These are phyloP conservation scores for Meliscaeva auricollis DNA, from an alignment of 2,888 invertebrate species.

Conservation along the genomic window DNA sequence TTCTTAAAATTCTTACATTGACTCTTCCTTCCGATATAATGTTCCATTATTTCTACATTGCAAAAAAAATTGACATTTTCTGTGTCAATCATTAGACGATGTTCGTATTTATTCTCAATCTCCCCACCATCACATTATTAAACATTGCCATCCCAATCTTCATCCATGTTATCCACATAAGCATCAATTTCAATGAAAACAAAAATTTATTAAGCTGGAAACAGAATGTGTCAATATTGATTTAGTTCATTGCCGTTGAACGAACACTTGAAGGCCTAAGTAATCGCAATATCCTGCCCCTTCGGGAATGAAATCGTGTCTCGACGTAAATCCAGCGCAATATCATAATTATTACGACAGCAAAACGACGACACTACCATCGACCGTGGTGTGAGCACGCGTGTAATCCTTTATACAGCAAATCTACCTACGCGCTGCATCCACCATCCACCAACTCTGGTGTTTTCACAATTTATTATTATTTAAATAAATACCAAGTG, in stretches of 20 bases:
- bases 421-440: conserved; percentile 37
- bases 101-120: no score
- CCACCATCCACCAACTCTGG: conserved; percentile 25
- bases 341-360: conserved; percentile 63
- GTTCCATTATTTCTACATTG: no score
- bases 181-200: conserved; percentile 67
- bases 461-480: conserved; percentile 66
- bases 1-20: no score
- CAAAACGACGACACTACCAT: neutral
- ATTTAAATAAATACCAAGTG: conserved; percentile 75
- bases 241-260: conserved; percentile 63
- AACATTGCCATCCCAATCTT: no score
- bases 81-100: no score
- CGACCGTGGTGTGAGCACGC: conserved; percentile 36
- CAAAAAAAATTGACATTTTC: no score
- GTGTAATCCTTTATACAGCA: conserved; percentile 43
- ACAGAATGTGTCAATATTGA: conserved; percentile 71
- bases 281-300: conserved; percentile 42
- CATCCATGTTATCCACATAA: conserved; percentile 25
- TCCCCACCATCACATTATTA: no score
- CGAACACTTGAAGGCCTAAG: conserved; percentile 62
- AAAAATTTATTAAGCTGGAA: conserved; percentile 68
- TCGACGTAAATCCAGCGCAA: conserved; percentile 24
- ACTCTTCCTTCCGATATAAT: no score
- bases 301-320: conserved; percentile 20